Evolutionary conservation across 92 coral and sea anemone species (phyloP), one percentile per base, ranked within the genome.

Genomic region (Porites divaricata): DNA sequence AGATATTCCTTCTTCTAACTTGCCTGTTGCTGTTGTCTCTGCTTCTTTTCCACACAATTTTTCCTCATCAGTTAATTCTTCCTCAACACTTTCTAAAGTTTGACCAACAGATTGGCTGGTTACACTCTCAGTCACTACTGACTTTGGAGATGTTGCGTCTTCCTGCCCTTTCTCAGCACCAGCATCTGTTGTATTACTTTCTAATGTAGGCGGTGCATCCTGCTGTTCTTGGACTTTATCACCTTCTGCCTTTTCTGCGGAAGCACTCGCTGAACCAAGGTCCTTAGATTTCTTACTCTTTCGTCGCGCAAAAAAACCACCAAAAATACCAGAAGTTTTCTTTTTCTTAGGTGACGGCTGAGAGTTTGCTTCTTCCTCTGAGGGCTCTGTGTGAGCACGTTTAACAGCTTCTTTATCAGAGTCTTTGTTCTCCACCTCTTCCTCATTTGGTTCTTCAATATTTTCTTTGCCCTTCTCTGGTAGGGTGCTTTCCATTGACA

Each of bases 261-360:
- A 26, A 19, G 76, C 54, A 19, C 67, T 56, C 14, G 68, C 45
- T 0, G 0, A 20, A 35, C 67, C 70, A 21, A 54, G 59, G 59
- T 67, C 81, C 22, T 77, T 77, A 56, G 76, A 53, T 80, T 80
- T 80, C 76, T 56, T 80, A 67, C 85, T 68, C 64, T 80, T 80
- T 20, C 76, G 74, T 24, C 76, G 65, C 6, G 68, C 26, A 69
- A 80, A 80, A 19, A 80, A 25, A 1, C 69, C 84, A 67, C 84
- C 85, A 80, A 80, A 69, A 67, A 80, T 25, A 63, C 77, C 77
- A 20, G 63, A 2, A 21, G 69, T 48, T 69, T 80, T 80, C 64
- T 69, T 69, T 20, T 80, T 80, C 85, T 80, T 80, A 56, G 67
- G 35, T 70, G 68, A 17, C 6, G 84, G 75, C 22, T 54, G 67